phyloP scores from a whole-genome alignment of 2,797 vertebrate genomes.

The Myotis findleyi region DNA sequence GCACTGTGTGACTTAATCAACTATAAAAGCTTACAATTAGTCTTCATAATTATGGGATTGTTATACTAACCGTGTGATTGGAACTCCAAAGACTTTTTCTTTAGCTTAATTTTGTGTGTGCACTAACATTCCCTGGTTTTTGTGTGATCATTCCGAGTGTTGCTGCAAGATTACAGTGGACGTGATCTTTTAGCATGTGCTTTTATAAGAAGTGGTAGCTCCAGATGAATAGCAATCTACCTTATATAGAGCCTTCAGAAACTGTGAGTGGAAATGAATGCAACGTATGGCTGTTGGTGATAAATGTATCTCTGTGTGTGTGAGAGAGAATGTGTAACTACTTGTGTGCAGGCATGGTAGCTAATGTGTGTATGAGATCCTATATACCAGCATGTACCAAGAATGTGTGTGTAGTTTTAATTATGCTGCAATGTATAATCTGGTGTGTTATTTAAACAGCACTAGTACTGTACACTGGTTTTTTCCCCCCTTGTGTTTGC shows the following conservation, averaged over 20 bases:
- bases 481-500: constrained; percentile 86
- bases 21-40: constrained; percentile 91
- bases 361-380: constrained; percentile 84
- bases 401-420: constrained; percentile 90
- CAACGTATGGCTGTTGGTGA: constrained; percentile 80
- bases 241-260: constrained; percentile 93
- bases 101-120: constrained; percentile 89
- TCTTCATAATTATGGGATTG: constrained; percentile 91
- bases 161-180: constrained; percentile 91
- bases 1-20: constrained; percentile 93
- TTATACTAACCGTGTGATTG: constrained; percentile 92
- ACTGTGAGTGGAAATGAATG: constrained; percentile 90
- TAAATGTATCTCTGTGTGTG: constrained; percentile 66
- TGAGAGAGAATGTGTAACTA: constrained; percentile 69
- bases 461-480: constrained; percentile 94
- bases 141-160: constrained; percentile 91
- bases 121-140: constrained; percentile 93
- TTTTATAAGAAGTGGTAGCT: constrained; percentile 92
- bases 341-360: constrained; percentile 84
- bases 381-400: constrained; percentile 92
- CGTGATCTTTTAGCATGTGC: constrained; percentile 92
- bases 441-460: constrained; percentile 95
- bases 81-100: constrained; percentile 92
- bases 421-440: constrained; percentile 91
- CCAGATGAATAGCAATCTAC: constrained; percentile 92